Evolutionary conservation across 37 sponge, comb jelly and placozoan species (phyloP).

Genomic region (Halichondria panicea): DNA sequence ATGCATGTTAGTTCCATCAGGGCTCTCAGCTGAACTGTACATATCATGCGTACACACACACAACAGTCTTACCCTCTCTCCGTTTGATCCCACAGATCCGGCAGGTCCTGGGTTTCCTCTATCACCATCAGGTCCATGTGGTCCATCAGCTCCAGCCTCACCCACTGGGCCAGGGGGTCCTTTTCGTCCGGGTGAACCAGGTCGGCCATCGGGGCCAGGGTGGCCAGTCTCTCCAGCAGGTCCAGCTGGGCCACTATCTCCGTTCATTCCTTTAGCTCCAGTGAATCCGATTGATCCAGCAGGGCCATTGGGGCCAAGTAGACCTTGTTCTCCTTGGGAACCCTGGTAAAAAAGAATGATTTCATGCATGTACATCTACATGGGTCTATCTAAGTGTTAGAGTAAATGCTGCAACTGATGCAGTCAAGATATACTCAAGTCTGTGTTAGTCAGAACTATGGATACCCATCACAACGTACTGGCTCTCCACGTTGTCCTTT

Average conservation of each 20-base stretch:
- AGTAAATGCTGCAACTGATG: neutral
- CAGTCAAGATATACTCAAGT: neutral
- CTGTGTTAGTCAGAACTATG: neutral
- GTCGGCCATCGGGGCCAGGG: slow-evolving; percentile 30
- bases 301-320: slow-evolving; percentile 58
- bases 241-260: slow-evolving; percentile 60
- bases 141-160: slow-evolving; percentile 40
- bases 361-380: neutral
- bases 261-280: slow-evolving; percentile 54
- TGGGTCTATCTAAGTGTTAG: neutral
- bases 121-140: slow-evolving; percentile 21
- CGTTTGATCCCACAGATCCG: slow-evolving; percentile 41
- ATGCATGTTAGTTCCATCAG: neutral
- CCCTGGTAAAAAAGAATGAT: slow-evolving; percentile 28
- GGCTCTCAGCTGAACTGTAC: neutral
- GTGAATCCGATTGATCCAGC: slow-evolving; percentile 53
- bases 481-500: slow-evolving; percentile 68
- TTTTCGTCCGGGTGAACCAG: slow-evolving; percentile 36
- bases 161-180: slow-evolving; percentile 39
- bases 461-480: no score
- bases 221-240: slow-evolving; percentile 42
- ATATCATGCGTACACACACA: neutral
- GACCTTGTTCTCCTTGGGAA: slow-evolving; percentile 66
- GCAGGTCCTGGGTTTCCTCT: slow-evolving; percentile 37
- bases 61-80: slow-evolving; percentile 33